Evolutionary conservation across 2,113 vertebrate species (phyloP), one percentile per base, ranked within the genome.

Genomic region (Cryptoleucopteryx plumbea): DNA sequence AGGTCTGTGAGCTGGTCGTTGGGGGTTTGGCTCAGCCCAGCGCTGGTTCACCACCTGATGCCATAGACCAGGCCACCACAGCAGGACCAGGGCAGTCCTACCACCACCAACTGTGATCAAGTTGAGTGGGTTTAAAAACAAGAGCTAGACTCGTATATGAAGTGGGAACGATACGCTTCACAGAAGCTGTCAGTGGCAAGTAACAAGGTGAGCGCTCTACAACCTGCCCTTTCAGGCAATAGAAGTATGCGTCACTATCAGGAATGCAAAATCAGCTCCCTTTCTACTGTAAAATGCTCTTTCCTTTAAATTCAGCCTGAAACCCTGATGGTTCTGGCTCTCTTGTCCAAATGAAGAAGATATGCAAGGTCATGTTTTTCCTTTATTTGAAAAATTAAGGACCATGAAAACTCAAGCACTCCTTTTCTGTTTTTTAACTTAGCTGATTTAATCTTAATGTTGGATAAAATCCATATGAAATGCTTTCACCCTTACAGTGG

Each of bases 371-470:
- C n/a, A 48, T n/a, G 15, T 58, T 93, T 82, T 79, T 56, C 29
- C 47, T 73, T 59, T 78, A 62, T 82, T 91, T 88, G 70, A 90
- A 93, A 86, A 92, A 92, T 77, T 77, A 80, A 82, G 58, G 66
- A 53, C 43, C 14, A 21, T 45, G 17, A 82, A 87, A 80, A 80
- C 34, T 61, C 56, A 56, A 59, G 50, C 2, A 0, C 2, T 82
- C 19, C 14, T 70, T 52, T 84, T 67, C 9, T 80, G 71, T 29
- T 47, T 88, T 90, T 47, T 55, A 48, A 55, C 38, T 62, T 71
- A 81, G 10, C 17, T 86, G 42, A 82, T 86, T 84, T 94, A 72
- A 72, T 56, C 50, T 63, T 63, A 52, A 25, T 32, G 47, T 71
- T 65, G 67, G 32, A 82, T 71, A 86, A 96, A 94, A 84, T 65